Evolutionary conservation across 2,797 vertebrate species (phyloP).

Genomic region (Gastrophryne carolinensis): DNA sequence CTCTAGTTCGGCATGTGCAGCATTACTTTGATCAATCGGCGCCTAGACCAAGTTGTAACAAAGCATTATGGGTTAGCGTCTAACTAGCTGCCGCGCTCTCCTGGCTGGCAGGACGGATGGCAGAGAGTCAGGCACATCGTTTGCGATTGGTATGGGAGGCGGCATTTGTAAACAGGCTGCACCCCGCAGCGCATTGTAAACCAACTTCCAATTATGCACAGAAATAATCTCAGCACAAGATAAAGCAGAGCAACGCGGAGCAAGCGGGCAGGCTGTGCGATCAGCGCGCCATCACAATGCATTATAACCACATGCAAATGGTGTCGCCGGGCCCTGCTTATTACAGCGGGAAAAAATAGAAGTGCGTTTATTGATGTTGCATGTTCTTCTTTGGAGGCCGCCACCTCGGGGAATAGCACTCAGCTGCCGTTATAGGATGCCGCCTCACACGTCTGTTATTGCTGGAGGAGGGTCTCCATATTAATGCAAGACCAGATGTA

Average conservation of each 20-base stretch:
- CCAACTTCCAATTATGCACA: slow-evolving; percentile 47
- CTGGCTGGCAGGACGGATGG: background rate
- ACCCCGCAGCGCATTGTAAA: slow-evolving; percentile 42
- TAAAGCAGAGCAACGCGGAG: slow-evolving; percentile 24
- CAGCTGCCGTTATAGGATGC: background rate
- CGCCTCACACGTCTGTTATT: background rate
- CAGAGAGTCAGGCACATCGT: slow-evolving; percentile 14
- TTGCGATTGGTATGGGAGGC: slow-evolving; percentile 42
- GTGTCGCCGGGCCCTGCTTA: background rate
- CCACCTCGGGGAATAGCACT: background rate
- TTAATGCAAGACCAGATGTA: too few species aligned
- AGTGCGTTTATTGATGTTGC: background rate
- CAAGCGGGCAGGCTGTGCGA: background rate
- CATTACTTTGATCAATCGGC: background rate
- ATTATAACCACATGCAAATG: slow-evolving; percentile 21
- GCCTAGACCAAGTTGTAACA: background rate
- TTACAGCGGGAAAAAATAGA: too few species aligned
- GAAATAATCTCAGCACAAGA: slow-evolving; percentile 26
- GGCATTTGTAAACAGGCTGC: slow-evolving; percentile 44
- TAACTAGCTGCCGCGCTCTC: background rate
- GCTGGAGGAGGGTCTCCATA: background rate
- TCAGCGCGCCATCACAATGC: slow-evolving; percentile 5
- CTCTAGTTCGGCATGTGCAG: background rate
- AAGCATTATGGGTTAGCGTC: background rate
- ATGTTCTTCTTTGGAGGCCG: background rate